phyloP scores from a whole-genome alignment of 2,113 vertebrate species.

The Pungitius pungitius region DNA sequence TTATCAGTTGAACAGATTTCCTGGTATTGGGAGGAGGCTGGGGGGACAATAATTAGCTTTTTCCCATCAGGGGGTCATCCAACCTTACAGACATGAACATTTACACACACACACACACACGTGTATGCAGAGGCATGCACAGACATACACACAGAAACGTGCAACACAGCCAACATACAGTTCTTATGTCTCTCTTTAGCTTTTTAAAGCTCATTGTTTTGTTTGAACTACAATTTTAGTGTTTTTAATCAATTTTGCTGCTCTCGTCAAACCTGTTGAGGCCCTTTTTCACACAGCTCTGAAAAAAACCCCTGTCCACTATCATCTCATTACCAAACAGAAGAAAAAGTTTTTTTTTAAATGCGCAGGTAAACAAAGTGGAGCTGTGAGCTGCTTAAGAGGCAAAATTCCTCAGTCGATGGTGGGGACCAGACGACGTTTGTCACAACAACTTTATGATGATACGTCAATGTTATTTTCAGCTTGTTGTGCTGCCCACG shows the following conservation, averaged over 20 bases:
- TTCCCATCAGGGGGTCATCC: slow-evolving; percentile 29
- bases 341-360: slow-evolving; percentile 1
- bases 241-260: neutral
- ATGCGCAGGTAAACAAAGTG: neutral
- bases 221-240: neutral
- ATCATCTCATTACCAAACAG: neutral
- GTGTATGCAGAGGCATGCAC: neutral
- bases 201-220: neutral
- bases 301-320: neutral
- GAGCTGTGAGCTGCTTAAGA: neutral
- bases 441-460: neutral
- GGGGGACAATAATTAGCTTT: slow-evolving; percentile 46
- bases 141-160: neutral
- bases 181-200: neutral
- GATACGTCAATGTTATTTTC: slow-evolving; percentile 1
- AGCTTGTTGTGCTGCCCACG: neutral
- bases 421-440: neutral
- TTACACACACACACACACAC: neutral
- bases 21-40: slow-evolving; percentile 34
- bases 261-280: neutral
- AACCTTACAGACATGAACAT: neutral
- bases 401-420: neutral
- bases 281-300: neutral
- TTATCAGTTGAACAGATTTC: slow-evolving; percentile 52
- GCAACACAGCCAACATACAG: neutral